phyloP scores from a whole-genome alignment of 2,888 invertebrate species.

The Sinotaia quadrata region DNA sequence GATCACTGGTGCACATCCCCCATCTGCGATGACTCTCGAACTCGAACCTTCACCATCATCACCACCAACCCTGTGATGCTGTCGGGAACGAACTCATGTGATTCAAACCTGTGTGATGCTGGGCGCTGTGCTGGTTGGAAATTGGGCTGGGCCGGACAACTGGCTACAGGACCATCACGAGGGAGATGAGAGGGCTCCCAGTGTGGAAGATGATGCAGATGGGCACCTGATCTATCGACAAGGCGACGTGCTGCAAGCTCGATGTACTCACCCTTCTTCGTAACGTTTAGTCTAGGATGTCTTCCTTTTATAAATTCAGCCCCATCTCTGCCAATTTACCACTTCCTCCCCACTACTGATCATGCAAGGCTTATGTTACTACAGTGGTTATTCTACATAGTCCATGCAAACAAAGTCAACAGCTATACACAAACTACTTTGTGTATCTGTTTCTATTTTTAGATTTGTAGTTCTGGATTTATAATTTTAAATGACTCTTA shows the following conservation, averaged over 20 bases:
- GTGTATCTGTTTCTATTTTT: no score
- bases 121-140: conserved; percentile 11
- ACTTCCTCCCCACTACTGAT: no score
- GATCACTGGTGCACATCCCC: conserved; percentile 11
- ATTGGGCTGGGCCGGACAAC: conserved; percentile 10
- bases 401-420: no score
- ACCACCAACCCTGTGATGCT: conserved; percentile 8
- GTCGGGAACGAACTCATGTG: not conserved
- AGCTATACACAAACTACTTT: no score
- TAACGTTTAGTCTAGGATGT: conserved; percentile 45
- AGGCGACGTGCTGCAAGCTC: conserved; percentile 98
- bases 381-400: no score
- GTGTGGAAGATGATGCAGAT: conserved; percentile 98
- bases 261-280: conserved; percentile 79
- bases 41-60: conserved; percentile 15
- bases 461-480: no score
- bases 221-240: conserved; percentile 99
- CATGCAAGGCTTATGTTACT: no score
- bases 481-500: no score
- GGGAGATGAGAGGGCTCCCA: conserved; percentile 77
- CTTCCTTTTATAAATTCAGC: not conserved
- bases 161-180: conserved; percentile 32
- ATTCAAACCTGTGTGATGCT: not conserved
- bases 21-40: no score
- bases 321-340: no score